These are phyloP conservation scores for Lepisosteus oculatus DNA, from an alignment of 2,113 vertebrate genomes.

Conservation along the genomic window DNA sequence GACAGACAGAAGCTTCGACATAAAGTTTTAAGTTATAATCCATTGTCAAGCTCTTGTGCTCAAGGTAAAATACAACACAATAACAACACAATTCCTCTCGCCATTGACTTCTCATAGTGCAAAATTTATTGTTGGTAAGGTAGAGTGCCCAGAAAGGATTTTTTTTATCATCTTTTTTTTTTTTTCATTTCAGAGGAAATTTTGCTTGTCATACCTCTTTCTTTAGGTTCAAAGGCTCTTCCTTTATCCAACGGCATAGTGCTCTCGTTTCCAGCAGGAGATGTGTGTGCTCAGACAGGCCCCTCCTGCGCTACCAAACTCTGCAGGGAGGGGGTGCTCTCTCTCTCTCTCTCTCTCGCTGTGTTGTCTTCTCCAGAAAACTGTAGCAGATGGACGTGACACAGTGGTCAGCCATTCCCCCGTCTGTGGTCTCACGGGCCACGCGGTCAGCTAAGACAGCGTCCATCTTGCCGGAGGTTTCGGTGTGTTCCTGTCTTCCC, in stretches of 20 bases:
- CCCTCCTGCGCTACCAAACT: no score
- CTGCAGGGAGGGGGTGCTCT: no score
- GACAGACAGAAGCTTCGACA: slow-evolving; percentile 60
- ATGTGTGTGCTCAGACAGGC: slow-evolving; percentile 62
- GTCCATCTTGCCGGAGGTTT: no score
- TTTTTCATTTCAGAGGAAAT: not conserved
- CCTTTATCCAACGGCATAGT: slow-evolving; percentile 79
- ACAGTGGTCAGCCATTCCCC: no score
- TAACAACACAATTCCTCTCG: slow-evolving; percentile 61
- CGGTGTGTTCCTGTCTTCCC: no score
- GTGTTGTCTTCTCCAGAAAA: no score
- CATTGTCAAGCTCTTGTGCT: slow-evolving; percentile 68
- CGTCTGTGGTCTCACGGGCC: no score
- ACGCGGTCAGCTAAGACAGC: no score
- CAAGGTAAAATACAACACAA: slow-evolving; percentile 54
- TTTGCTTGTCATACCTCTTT: not conserved
- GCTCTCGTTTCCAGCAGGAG: slow-evolving; percentile 76
- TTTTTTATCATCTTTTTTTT: slow-evolving; percentile 59
- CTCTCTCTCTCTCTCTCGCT: no score
- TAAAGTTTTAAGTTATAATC: slow-evolving; percentile 50
- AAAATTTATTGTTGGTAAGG: slow-evolving; percentile 81
- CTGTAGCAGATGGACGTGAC: no score
- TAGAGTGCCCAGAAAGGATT: slow-evolving; percentile 71
- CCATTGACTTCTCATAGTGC: slow-evolving; percentile 76
- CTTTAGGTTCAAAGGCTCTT: slow-evolving; percentile 71